phyloP scores from a whole-genome alignment of 2,113 vertebrate species.

The Cricetomys ansorgei region DNA sequence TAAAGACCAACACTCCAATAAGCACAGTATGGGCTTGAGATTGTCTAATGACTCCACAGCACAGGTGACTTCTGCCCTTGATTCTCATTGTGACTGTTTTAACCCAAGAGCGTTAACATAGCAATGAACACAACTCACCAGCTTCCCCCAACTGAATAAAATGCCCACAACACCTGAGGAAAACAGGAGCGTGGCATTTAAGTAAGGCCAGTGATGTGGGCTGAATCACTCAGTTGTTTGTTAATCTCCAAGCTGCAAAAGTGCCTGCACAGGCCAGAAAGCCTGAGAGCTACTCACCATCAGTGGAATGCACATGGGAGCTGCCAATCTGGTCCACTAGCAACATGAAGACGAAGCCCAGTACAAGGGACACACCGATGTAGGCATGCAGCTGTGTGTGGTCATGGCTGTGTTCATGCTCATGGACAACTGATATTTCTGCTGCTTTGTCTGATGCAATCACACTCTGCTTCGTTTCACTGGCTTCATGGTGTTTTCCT shows the following conservation, averaged over 20 bases:
- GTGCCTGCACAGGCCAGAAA: neutral
- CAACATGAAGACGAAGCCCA: conserved; percentile 99
- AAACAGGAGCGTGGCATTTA: neutral
- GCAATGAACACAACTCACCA: conserved; percentile 7
- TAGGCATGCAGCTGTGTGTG: conserved; percentile 94
- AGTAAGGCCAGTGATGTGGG: neutral
- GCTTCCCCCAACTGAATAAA: conserved; percentile 5
- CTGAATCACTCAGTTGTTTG: neutral
- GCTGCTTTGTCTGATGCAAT: conserved; percentile 89
- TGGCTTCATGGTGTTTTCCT: conserved; percentile 90
- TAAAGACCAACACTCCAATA: conserved; percentile 47
- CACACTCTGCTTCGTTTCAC: conserved; percentile 84
- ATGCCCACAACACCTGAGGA: neutral
- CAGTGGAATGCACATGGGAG: conserved; percentile 93
- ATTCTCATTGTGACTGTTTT: conserved; percentile 18
- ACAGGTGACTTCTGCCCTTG: neutral
- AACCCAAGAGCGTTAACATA: neutral
- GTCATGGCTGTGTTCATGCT: conserved; percentile 88
- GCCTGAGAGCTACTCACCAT: conserved; percentile 88
- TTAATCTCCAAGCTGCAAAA: conserved; percentile 36
- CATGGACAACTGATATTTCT: conserved; percentile 81
- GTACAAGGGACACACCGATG: conserved; percentile 96
- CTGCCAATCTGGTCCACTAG: conserved; percentile 98
- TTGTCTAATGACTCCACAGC: neutral
- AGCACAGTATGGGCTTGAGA: conserved; percentile 3